A percentile compares a stretch with the other conserved stretches of the same genome.
Evolutionary conservation across 2,888 invertebrate species (phyloP).

Genomic region (Heliconius aoede): DNA sequence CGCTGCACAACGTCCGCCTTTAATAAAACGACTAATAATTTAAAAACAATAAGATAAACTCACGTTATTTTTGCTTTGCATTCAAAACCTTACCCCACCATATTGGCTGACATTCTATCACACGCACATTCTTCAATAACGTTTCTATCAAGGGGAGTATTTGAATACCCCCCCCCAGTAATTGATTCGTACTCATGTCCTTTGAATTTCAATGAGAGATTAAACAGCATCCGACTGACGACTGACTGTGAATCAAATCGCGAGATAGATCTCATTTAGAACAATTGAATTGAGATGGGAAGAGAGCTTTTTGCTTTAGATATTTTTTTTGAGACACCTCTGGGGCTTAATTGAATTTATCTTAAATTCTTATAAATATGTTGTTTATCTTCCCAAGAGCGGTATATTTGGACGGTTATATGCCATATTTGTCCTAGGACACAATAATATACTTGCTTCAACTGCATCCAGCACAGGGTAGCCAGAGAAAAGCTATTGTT

Average conservation of each 20-base stretch:
- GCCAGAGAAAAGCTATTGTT: not conserved
- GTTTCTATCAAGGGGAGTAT: constrained; percentile 77
- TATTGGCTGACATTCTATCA: constrained; percentile 79
- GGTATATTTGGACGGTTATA: too few species aligned
- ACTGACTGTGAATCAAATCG: constrained; percentile 50
- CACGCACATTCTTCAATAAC: constrained; percentile 81
- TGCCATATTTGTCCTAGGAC: too few species aligned
- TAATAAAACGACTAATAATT: not conserved
- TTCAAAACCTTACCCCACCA: constrained; percentile 42
- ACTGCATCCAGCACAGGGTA: not conserved
- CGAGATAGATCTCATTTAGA: constrained; percentile 25
- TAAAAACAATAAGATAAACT: not conserved
- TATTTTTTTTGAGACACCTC: not conserved
- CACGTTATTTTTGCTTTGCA: constrained; percentile 23
- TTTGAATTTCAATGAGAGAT: constrained; percentile 81
- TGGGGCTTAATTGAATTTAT: too few species aligned
- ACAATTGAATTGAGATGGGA: constrained; percentile 7
- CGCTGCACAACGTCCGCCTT: too few species aligned
- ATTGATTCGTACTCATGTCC: constrained; percentile 76
- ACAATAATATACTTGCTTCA: not conserved
- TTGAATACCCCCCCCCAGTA: constrained; percentile 71
- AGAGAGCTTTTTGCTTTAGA: not conserved
- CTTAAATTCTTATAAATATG: too few species aligned
- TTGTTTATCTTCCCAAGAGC: too few species aligned
- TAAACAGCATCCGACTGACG: constrained; percentile 68